These are phyloP conservation scores for Aplocera efformata DNA, from an alignment of 2,888 invertebrate genomes.

Conservation along the genomic window DNA sequence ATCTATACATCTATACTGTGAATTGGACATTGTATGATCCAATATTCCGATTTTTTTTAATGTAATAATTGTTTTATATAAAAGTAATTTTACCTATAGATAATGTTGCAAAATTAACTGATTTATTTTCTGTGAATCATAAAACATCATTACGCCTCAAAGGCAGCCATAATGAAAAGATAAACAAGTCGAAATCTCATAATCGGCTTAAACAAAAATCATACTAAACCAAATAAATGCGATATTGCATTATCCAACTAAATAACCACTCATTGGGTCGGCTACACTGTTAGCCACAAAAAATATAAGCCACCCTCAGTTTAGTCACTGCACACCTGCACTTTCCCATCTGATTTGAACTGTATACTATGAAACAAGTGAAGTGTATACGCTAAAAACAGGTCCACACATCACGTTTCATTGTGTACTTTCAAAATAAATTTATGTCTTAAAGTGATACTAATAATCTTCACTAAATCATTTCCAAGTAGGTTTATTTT, in stretches of 20 bases:
- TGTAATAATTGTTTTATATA: no score
- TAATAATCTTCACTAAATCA: no score
- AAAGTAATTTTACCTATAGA: no score
- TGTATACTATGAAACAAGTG: constrained; percentile 41
- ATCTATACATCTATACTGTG: no score
- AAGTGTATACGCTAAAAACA: constrained; percentile 3
- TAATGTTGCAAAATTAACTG: no score
- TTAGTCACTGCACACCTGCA: constrained; percentile 65
- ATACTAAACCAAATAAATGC: constrained; percentile 47
- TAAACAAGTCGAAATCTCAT: constrained; percentile 21
- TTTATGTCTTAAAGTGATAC: no score
- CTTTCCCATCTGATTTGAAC: constrained; percentile 64
- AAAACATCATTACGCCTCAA: background rate
- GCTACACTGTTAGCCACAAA: constrained; percentile 62
- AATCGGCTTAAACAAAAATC: constrained; percentile 40
- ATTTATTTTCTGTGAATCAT: no score
- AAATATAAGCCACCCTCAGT: constrained; percentile 54
- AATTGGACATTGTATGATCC: no score
- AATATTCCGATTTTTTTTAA: no score
- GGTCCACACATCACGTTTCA: background rate
- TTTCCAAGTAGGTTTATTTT: no score
- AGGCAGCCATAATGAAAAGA: constrained; percentile 8
- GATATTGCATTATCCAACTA: constrained; percentile 51
- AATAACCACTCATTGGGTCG: constrained; percentile 72
- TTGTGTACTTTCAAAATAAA: no score